Base-by-base conservation (phyloP, 2,888 invertebrate genomes). In the Nezara viridula region DNA sequence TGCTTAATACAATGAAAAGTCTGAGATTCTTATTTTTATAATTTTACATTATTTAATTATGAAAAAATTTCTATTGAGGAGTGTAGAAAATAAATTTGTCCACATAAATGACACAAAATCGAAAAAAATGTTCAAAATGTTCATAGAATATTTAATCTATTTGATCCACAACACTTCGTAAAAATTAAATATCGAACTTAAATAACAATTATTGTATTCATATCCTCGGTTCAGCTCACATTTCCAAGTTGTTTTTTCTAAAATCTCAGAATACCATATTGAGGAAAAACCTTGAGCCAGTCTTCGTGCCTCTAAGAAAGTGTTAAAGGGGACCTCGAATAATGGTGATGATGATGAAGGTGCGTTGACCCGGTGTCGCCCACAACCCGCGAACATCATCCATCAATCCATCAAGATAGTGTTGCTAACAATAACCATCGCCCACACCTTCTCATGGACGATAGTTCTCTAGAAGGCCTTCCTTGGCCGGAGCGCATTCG, bases 331-430 rank as follows among this genome's bases (percentile, higher is more conserved):
- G 19, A 32, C 66, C 7, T 37, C 7, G 77, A 12, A 50, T 73
- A 32, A 37, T 88, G 81, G n/a, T 86, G 86, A 88, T 77, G 85
- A 81, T 77, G 88, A 88, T 52, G 86, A 89, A 47, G 77, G 85
- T 86, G 55, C 49, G 60, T 89, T 77, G 87, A 87, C 89, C 86
- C 86, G 60, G 47, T 52, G 37, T 37, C 32, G 86, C 88, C 66
- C 37, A 52, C 40, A 47, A n/a, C 50, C 73, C 52, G 86, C 60
- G 49, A 85, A 50, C 89, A 89, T 85, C 89, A 89, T 89, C 60
- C 89, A 89, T 89, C 89, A 87, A 89, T 89, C 89, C 87, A 89
- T 88, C 86, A 86, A 86, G 89, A 89, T 89, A 89, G 86, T 86
- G 86, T 55, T 86, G 66, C 81, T 87, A 88, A 89, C 89, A 89